phyloP scores from a whole-genome alignment of 2,113 vertebrate species.

The Ctenodactylus gundi region DNA sequence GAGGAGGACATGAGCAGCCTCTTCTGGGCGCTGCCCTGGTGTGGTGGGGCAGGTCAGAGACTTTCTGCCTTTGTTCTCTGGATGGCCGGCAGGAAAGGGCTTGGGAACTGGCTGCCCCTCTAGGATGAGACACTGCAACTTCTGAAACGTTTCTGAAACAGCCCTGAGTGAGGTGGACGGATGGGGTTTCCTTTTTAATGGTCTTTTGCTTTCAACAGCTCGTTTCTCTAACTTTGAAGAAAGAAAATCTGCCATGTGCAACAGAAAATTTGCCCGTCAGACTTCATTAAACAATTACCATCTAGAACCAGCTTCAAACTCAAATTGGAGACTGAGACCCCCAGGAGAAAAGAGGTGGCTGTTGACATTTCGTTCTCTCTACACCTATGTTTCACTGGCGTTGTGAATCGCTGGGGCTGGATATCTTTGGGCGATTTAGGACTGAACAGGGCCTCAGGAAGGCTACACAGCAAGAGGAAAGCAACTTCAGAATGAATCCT shows the following conservation, averaged over 20 bases:
- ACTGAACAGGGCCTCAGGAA: not conserved
- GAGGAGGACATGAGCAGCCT: not conserved
- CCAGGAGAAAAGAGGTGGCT: not conserved
- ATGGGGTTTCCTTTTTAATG: conserved; percentile 10
- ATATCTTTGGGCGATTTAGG: not conserved
- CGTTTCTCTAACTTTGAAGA: not conserved
- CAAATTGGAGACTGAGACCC: not conserved
- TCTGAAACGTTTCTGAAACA: conserved; percentile 41
- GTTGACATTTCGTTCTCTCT: not conserved
- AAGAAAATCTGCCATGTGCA: not conserved
- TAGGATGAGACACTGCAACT: not conserved
- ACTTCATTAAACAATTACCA: not conserved
- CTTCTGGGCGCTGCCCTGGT: not conserved
- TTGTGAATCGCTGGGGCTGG: not conserved
- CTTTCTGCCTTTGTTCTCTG: not conserved
- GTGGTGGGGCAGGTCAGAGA: not conserved
- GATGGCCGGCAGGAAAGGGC: not conserved
- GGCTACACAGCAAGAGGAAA: not conserved
- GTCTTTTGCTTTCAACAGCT: not conserved
- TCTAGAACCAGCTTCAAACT: not conserved
- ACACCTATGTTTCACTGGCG: rapidly evolving
- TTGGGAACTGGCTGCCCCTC: not conserved
- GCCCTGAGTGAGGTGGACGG: not conserved
- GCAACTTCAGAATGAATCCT: not conserved
- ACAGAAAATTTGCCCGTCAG: conserved; percentile 17